Conservation (phyloP, 2,888 invertebrate genomes). For the Tricholauxania praeusta region DNA sequence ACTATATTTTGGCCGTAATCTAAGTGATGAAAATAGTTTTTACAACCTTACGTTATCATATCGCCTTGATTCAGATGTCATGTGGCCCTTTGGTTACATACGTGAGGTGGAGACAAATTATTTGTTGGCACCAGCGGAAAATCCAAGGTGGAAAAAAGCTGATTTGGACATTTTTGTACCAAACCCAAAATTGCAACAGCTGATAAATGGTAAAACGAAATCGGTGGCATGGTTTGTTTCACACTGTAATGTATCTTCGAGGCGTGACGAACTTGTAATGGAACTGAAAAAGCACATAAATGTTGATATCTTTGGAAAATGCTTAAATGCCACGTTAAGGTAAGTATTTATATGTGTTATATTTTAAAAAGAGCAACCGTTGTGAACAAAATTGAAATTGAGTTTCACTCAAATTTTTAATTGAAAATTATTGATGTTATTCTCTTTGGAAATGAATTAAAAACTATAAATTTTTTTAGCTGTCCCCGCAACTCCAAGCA, state of each 20-base stretch:
- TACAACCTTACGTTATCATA: conserved; percentile 73
- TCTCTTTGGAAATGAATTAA: no score
- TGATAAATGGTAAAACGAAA: conserved; percentile 64
- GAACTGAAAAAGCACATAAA: conserved; percentile 71
- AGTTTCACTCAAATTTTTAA: no score
- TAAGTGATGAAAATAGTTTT: conserved; percentile 63
- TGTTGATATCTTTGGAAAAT: conserved; percentile 73
- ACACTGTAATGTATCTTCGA: conserved; percentile 68
- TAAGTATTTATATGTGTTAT: no score
- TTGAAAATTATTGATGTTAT: no score
- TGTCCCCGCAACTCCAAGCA: not conserved
- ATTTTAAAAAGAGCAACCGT: no score
- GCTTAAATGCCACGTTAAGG: no score
- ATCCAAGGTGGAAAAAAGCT: conserved; percentile 53
- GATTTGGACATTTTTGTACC: conserved; percentile 14
- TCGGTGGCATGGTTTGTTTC: conserved; percentile 72
- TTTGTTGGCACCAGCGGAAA: conserved; percentile 55
- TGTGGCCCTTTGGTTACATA: conserved; percentile 66
- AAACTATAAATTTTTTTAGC: no score
- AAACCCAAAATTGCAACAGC: conserved; percentile 6
- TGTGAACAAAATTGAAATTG: no score
- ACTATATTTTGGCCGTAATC: conserved; percentile 57
- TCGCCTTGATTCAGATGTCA: conserved; percentile 69
- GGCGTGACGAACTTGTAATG: conserved; percentile 65
- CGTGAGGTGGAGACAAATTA: conserved; percentile 52